These are phyloP conservation scores for Tapera naevia DNA, from an alignment of 2,797 vertebrate genomes.

Conservation along the genomic window DNA sequence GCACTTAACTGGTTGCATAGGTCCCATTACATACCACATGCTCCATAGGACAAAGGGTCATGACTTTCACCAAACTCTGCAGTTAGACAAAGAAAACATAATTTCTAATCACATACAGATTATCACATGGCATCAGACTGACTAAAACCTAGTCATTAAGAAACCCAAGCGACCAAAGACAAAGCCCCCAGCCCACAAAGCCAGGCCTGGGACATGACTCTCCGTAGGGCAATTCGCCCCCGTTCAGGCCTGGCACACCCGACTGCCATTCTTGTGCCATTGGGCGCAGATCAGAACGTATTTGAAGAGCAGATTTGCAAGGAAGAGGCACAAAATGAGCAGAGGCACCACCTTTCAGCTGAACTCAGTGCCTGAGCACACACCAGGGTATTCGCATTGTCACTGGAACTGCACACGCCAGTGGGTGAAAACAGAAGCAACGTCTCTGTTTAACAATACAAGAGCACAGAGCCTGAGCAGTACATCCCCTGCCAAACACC, in stretches of 20 bases:
- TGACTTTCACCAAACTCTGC: constrained; percentile 86
- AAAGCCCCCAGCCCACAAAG: not conserved
- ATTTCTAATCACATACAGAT: not conserved
- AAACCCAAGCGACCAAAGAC: not conserved
- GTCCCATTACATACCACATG: constrained; percentile 82
- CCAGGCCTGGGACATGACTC: not conserved
- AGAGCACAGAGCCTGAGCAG: not conserved
- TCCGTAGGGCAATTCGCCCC: not conserved
- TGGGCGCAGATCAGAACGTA: not conserved
- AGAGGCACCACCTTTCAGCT: not conserved
- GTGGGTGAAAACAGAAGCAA: not conserved
- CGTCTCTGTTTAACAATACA: not conserved
- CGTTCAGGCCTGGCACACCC: not conserved
- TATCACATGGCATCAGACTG: not conserved
- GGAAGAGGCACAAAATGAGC: not conserved
- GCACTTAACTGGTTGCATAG: not conserved
- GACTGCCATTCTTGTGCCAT: not conserved
- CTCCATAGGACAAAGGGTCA: constrained; percentile 88
- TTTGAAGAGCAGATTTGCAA: not conserved
- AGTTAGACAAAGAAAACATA: constrained; percentile 15
- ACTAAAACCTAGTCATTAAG: not conserved
- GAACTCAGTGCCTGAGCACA: not conserved
- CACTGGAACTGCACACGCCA: not conserved
- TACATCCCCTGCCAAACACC: not conserved
- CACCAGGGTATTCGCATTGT: not conserved